Evolutionary conservation across 2,888 invertebrate species (phyloP), one percentile per base, ranked within the genome.

Genomic region (Ypsolopha scabrella): DNA sequence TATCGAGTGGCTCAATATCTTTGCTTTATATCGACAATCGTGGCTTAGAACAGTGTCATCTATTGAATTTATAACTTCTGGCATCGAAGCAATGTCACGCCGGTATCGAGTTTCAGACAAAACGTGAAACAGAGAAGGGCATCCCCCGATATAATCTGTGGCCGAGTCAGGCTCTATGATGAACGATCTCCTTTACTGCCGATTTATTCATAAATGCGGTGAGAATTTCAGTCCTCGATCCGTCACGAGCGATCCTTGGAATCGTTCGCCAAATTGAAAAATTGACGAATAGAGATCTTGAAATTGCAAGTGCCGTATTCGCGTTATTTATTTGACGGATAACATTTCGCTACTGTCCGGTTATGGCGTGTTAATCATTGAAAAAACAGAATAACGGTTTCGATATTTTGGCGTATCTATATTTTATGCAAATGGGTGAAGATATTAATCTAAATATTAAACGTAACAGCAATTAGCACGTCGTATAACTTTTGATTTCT

Each of bases 171-270:
- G 33, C 14, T 34, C 36, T 24, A 54, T 57, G 55, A 57, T 51
- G 52, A 61, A 66, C 65, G 67, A 65, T 64, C 60, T 60, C 59
- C 57, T 61, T 65, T 62, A 67, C 59, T 60, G 62, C 58, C 53
- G 68, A 72, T 68, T 74, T 75, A 75, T 76, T 75, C 75, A 75
- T 70, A 73, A 68, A 68, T 66, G 67, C 64, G 58, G 67, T 64
- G 70, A 68, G 75, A 72, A 70, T 64, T 67, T 65, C 63, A 67
- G 67, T 69, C 72, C 68, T 61, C 63, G 68, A 69, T 68, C 62
- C 64, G 71, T 74, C 76, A 75, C 75, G 75, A 75, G 60, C 66
- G 67, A 68, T 71, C 53, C 41, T 14, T 10, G 35, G 24, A 35
- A 41, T 49, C 49, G 49, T 33, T 39, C n/a, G 49, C 41, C 34